phyloP scores from a whole-genome alignment of 2,113 vertebrate genomes.

The Regulus satrapa region DNA sequence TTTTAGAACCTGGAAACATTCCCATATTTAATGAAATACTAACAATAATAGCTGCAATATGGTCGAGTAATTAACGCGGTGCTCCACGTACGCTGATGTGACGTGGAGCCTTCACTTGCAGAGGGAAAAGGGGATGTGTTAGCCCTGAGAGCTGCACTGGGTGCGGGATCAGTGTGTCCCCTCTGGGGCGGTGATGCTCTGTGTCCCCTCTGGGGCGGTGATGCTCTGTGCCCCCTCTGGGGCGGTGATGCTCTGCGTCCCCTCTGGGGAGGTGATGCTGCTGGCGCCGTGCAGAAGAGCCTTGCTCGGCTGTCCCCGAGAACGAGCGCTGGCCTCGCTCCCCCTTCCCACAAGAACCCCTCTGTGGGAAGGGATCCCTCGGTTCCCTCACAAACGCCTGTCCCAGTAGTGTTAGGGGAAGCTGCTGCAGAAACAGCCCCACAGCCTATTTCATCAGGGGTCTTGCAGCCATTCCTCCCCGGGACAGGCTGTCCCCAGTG shows the following conservation, averaged over 20 bases:
- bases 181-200: too few relatives aligned
- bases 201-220: too few relatives aligned
- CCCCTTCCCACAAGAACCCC: background rate
- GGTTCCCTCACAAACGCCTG: background rate
- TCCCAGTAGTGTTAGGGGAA: too few relatives aligned
- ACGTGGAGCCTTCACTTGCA: background rate
- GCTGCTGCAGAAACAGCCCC: background rate
- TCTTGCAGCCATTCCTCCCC: background rate
- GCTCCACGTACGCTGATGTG: background rate
- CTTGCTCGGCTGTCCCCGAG: background rate
- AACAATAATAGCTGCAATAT: background rate
- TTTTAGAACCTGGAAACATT: background rate
- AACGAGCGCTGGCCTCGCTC: background rate
- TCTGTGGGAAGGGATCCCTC: background rate
- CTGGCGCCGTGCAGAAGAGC: background rate
- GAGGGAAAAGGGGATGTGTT: background rate
- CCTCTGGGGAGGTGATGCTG: too few relatives aligned
- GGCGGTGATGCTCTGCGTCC: too few relatives aligned
- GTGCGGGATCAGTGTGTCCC: background rate
- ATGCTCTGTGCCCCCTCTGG: too few relatives aligned
- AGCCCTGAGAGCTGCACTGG: background rate
- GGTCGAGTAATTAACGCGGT: background rate
- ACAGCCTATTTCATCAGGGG: fast-evolving
- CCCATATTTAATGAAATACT: background rate
- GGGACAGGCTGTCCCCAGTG: background rate